A percentile compares a stretch with the other conserved stretches of the same genome.
These are phyloP conservation scores for Heteropelma amictum DNA, from an alignment of 2,888 invertebrate genomes.

Conservation along the genomic window DNA sequence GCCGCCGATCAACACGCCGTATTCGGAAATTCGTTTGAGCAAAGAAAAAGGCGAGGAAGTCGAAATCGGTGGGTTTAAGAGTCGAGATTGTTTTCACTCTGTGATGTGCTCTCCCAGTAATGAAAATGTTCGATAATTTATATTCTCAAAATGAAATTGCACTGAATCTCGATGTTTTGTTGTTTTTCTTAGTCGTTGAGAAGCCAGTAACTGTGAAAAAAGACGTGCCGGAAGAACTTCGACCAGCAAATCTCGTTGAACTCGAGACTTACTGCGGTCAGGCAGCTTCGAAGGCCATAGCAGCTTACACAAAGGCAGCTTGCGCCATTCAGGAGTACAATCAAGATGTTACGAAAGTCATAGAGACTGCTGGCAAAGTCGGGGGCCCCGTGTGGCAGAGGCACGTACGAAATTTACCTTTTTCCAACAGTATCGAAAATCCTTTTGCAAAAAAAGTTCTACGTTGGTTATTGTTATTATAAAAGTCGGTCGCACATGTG, in stretches of 20 bases:
- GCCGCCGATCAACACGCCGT: constrained; percentile 68
- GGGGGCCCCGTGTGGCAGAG: constrained; percentile 69
- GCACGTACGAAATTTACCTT: constrained; percentile 56
- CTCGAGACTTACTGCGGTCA: constrained; percentile 81
- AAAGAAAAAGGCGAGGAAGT: constrained; percentile 72
- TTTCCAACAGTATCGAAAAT: not conserved
- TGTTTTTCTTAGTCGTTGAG: constrained; percentile 64
- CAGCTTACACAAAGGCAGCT: constrained; percentile 84
- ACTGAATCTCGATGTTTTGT: not conserved
- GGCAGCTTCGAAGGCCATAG: constrained; percentile 82
- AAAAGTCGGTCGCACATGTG: not conserved
- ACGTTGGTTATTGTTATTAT: not conserved
- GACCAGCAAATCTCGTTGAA: constrained; percentile 78
- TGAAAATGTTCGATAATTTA: not conserved
- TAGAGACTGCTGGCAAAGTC: constrained; percentile 65
- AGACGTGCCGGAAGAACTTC: constrained; percentile 62
- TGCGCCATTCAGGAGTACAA: constrained; percentile 81
- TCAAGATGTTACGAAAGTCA: constrained; percentile 67
- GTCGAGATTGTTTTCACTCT: constrained; percentile 1
- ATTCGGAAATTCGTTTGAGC: constrained; percentile 78
- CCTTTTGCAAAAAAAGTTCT: not conserved
- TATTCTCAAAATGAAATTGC: not conserved
- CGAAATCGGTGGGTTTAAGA: constrained; percentile 73
- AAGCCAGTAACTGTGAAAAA: constrained; percentile 65
- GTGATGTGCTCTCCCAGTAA: no score